Conservation (phyloP, 2,113 vertebrate species). For the Nibea coibor region DNA sequence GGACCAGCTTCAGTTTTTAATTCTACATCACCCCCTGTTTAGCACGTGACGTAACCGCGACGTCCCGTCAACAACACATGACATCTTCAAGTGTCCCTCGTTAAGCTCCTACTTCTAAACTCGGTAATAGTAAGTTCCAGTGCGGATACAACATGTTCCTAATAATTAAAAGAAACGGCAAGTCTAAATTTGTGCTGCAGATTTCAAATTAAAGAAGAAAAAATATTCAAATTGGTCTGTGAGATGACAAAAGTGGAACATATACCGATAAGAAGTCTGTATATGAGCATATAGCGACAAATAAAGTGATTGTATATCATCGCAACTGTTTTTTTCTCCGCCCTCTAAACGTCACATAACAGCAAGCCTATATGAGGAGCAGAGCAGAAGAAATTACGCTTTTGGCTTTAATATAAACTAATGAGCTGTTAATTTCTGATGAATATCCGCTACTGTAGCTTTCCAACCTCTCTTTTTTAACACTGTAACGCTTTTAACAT, state of each 20-base stretch:
- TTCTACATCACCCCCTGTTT: constrained; percentile 38
- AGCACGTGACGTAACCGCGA: constrained; percentile 75
- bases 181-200: accelerated
- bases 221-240: not conserved
- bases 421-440: not conserved
- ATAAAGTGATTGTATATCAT: not conserved
- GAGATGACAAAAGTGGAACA: not conserved
- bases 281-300: not conserved
- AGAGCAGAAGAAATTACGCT: not conserved
- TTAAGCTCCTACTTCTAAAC: not conserved
- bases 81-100: constrained; percentile 49
- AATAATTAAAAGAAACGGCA: not conserved
- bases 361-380: constrained; percentile 14
- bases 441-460: not conserved
- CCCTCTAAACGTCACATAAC: constrained; percentile 53
- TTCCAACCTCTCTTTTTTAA: not conserved
- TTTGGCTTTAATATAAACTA: not conserved
- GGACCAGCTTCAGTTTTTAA: constrained; percentile 14
- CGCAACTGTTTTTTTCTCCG: constrained; percentile 15
- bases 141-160: not conserved
- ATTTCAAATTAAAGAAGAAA: not conserved
- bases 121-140: not conserved
- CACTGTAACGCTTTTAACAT: not conserved
- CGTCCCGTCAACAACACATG: constrained; percentile 69
- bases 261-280: not conserved